Evolutionary conservation across 2,113 vertebrate genomes (phyloP), one percentile per base, ranked within the genome.

Genomic region (Rynchops niger): DNA sequence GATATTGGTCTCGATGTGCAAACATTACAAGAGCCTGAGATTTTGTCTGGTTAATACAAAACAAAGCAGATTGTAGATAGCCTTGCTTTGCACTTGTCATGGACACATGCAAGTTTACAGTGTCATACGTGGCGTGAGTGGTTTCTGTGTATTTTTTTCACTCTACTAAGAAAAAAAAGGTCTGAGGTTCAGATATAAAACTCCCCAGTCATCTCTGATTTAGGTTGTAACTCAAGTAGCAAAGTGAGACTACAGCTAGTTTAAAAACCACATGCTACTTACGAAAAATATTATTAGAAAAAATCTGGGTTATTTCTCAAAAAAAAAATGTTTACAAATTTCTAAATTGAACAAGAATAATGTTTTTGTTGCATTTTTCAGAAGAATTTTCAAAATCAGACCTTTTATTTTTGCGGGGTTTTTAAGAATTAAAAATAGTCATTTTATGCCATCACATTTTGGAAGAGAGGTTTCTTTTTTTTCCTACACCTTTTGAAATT

Each of bases 111-210:
- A 45, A 15, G 2, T 29, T 74, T 73, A 62, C 7, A 17, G 27
- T 56, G 27, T 62, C 1, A 0, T 53, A 22, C 59, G 6, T 67
- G 38, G 47, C 12, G 7, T 18, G 5, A 42, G 4, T 21, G 8
- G 11, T 76, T 88, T 78, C 53, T 42, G 5, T 59, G 29, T 45
- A 17, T 43, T 74, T 77, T 55, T 52, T 84, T n/a, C 36, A 70
- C 5, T 15, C 11, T 29, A 40, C 20, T 63, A 23, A 85, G 15
- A 11, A 58, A 53, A 67, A 67, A 23, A 26, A 17, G 8, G 9
- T 14, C 10, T 55, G 40, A 15, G 6, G 11, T 67, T 86, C 25
- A n/a, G 13, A 85, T 88, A 32, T 92, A 36, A 71, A 76, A 82
- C 22, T 86, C 12, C 14, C 3, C 32, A 61, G 42, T 74, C 62